Base-by-base conservation (phyloP, 2,888 invertebrate species). In the Eupithecia abbreviata region DNA sequence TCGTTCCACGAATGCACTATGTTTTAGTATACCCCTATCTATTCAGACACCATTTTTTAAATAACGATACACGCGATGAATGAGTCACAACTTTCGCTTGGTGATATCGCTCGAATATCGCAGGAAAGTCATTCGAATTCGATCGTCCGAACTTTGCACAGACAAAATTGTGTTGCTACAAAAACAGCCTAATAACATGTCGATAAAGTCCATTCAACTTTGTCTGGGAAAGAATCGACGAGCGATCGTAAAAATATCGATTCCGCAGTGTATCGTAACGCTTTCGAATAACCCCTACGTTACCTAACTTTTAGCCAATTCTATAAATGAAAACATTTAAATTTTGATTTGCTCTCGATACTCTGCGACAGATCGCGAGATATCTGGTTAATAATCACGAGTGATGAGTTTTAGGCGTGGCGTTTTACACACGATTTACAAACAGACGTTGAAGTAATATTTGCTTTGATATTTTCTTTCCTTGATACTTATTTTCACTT, bases 1-100 rank as follows among this genome's bases (percentile, higher is more conserved):
- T 92, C 89, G 91, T 92, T 80, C 90, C 92, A 92, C 92, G 90
- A 92, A 92, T 93, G 92, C 93, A 92, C 92, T 91, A 92, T 92
- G 92, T 92, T 93, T 93, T 92, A 92, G 89, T 92, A 90, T 90
- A 92, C 89, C 92, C 91, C 92, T 91, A 93, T 89, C 90, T 91
- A 90, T 80, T 87, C 87, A 87, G 90, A 91, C 91, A 90, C 89
- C 89, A 88, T 87, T 87, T 85, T n/a, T 86, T 80, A 66, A 84
- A 86, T 87, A 85, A 85, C 87, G 85, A 82, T 86, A 88, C 88
- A 86, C 83, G 81, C 83, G 79, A 81, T 81, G 80, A 82, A 82
- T 77, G 4, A 30, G 80, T 79, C 55, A 82, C 45, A 78, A 85
- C 88, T 88, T 89, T 93, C 92, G 72, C 89, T 80, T 84, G 77